Conservation (phyloP, 2,797 vertebrate genomes). For the Microctenopoma steveboyesi region DNA sequence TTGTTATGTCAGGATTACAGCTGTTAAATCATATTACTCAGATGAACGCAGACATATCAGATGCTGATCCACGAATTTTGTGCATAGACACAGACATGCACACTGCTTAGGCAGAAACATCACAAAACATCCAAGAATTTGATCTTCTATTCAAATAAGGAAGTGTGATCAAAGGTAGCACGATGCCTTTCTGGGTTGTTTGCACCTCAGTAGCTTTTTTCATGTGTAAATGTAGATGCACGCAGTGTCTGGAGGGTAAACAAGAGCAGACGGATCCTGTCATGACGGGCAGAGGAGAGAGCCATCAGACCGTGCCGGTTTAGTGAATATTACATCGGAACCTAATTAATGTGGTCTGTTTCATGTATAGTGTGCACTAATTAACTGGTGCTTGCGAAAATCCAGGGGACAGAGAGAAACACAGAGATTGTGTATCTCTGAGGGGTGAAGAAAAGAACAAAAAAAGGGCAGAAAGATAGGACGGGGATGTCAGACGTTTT, state of each 20-base stretch:
- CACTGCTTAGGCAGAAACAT: constrained; percentile 59
- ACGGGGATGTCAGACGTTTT: neutral
- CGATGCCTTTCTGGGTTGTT: constrained; percentile 44
- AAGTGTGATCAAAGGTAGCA: constrained; percentile 64
- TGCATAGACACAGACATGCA: constrained; percentile 22
- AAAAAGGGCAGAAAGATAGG: constrained; percentile 3
- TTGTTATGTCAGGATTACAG: constrained; percentile 4
- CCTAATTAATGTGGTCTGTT: constrained; percentile 76
- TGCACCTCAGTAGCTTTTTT: constrained; percentile 41
- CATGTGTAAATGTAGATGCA: constrained; percentile 60
- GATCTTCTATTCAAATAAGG: constrained; percentile 61
- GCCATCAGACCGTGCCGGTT: constrained; percentile 54
- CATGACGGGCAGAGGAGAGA: constrained; percentile 55
- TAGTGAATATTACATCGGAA: constrained; percentile 82
- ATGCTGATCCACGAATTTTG: constrained; percentile 32
- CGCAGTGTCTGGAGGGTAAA: constrained; percentile 63
- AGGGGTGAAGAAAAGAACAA: constrained; percentile 18
- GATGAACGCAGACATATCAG: constrained; percentile 9
- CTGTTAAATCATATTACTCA: constrained; percentile 4
- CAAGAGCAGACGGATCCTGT: constrained; percentile 72
- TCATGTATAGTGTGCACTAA: constrained; percentile 58
- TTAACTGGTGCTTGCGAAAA: constrained; percentile 57
- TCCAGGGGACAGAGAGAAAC: constrained; percentile 28
- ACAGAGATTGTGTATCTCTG: constrained; percentile 17
- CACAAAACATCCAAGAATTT: constrained; percentile 58